Base-by-base conservation (phyloP, 2,888 invertebrate genomes). In the Liodrosophila aerea region DNA sequence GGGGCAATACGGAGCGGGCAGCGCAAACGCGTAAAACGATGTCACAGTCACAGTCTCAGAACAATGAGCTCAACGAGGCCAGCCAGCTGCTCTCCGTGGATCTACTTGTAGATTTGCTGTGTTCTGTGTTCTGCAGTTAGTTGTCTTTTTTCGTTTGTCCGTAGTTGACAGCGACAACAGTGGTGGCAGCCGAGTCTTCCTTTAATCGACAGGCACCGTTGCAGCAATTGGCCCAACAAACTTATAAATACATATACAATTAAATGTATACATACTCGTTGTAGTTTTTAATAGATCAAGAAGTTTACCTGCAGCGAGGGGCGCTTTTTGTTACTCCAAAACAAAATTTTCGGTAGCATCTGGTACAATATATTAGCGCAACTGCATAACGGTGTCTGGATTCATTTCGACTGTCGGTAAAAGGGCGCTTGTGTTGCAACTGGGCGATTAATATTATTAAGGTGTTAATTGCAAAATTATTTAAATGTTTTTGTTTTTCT, bases 21-120 rank as follows among this genome's bases (percentile, higher is more conserved):
- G 33, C 33, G 33, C 2, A n/a, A 8, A 9, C 3, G 36, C 31
- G 50, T 56, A 43, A 68, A 65, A 57, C 77, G 82, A 54, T 81
- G 67, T 84, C 78, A 76, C 65, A 73, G 77, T 58, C 66, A 62
- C 72, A 63, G n/a, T n/a, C n/a, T n/a, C n/a, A n/a, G 57, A 81
- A 85, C 83, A 82, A 85, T 82, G 72, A 60, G 77, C 59, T 60
- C 52, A 53, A 52, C 68, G 60, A 29, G 50, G 56, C 33, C 11
- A 7, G 12, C 22, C 22, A 22, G 22, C 22, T 22, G 22, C 22
- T 22, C n/a, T n/a, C n/a, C n/a, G n/a, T n/a, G n/a, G n/a, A n/a
- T n/a, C n/a, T n/a, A n/a, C n/a, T n/a, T n/a, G n/a, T n/a, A n/a
- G n/a, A n/a, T 22, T 22, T 22, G 22, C 22, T 2, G 22, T 30